Percentiles rank a stretch among this genome's conserved stretches.
Evolutionary conservation across 1,140 invertebrate genomes (phyloP).

Genomic region (Littorina saxatilis): DNA sequence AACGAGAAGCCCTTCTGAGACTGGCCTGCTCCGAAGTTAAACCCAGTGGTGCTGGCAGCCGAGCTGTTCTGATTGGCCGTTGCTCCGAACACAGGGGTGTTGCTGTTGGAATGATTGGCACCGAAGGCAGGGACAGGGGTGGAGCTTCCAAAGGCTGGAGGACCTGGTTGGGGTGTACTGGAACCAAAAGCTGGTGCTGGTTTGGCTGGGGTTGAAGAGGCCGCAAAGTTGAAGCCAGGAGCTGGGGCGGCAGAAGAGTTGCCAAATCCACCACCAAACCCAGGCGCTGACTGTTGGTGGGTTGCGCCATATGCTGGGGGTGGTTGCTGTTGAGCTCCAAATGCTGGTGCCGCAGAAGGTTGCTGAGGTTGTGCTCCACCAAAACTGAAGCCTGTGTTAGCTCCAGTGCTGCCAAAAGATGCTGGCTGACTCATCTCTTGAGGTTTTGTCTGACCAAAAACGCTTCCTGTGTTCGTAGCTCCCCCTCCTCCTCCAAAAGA

Average conservation of each 20-base stretch:
- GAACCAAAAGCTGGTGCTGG: slow-evolving; percentile 8
- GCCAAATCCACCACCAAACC: not conserved
- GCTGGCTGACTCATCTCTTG: not conserved
- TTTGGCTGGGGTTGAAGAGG: not conserved
- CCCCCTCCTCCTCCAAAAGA: slow-evolving; percentile 27
- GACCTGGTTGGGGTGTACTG: not conserved
- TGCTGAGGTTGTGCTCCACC: not conserved
- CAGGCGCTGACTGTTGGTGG: not conserved
- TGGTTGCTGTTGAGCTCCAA: not conserved
- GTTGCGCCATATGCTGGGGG: slow-evolving; percentile 13
- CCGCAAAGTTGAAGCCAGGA: not conserved
- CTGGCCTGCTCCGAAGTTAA: not conserved
- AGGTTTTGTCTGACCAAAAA: not conserved
- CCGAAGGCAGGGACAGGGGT: not conserved
- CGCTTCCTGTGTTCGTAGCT: not conserved
- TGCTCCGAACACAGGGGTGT: not conserved
- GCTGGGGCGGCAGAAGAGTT: not conserved
- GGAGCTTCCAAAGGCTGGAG: slow-evolving; percentile 19
- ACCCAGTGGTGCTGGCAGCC: not conserved
- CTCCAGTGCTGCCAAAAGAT: slow-evolving; percentile 1
- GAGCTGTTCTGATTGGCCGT: not conserved
- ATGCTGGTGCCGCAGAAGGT: not conserved
- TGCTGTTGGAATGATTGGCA: not conserved
- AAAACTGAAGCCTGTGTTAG: slow-evolving; percentile 29
- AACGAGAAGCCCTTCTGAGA: not conserved